phyloP scores from a whole-genome alignment of 1,140 invertebrate species.

The Zaprionus lachaisei region DNA sequence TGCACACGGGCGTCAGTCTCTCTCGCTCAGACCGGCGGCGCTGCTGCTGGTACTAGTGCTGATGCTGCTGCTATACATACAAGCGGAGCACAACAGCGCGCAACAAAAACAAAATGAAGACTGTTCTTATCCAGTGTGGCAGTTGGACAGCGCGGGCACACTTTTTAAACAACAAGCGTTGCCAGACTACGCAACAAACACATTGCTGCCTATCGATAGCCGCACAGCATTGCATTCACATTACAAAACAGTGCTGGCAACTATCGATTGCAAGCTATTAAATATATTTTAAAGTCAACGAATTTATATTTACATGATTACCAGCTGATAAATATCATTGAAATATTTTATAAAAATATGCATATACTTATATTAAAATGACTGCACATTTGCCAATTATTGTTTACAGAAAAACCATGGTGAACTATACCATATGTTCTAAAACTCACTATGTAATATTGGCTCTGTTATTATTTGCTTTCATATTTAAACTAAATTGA shows the following conservation, averaged over 20 bases:
- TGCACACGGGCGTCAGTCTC: slow-evolving; percentile 48
- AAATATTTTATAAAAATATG: no score
- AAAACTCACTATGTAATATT: no score
- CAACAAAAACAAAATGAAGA: slow-evolving; percentile 52
- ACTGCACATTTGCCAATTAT: background rate
- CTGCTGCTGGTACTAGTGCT: slow-evolving; percentile 19
- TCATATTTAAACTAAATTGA: no score
- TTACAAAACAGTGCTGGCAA: background rate
- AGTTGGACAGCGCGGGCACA: slow-evolving; percentile 27
- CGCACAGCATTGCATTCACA: slow-evolving; percentile 5
- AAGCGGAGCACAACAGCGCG: slow-evolving; percentile 34
- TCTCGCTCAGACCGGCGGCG: slow-evolving; percentile 46
- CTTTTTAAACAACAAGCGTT: background rate
- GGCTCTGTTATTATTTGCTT: no score
- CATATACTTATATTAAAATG: background rate
- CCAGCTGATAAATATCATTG: no score
- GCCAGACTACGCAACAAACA: background rate
- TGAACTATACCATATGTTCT: no score
- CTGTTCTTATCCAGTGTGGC: slow-evolving; percentile 31
- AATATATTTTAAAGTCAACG: background rate
- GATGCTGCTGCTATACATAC: slow-evolving; percentile 22
- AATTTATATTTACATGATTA: no score
- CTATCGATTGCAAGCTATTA: background rate
- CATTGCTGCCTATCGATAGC: slow-evolving; percentile 17
- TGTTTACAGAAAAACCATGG: background rate